Base-by-base conservation (phyloP, 2,113 vertebrate genomes). In the Uria lomvia region DNA sequence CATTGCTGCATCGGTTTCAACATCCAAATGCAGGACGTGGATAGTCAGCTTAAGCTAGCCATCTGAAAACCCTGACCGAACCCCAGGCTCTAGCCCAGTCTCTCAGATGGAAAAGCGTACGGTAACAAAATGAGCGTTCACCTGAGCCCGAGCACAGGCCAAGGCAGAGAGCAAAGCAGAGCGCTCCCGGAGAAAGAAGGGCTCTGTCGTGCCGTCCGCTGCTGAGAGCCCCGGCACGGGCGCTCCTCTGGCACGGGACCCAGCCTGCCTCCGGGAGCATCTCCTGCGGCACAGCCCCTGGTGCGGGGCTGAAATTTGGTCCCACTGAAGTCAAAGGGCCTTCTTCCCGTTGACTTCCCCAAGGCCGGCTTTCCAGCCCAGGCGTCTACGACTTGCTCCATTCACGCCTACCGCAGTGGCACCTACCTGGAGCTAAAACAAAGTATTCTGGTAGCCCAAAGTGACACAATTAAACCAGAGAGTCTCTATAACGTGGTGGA, bases 351-450 rank as follows among this genome's bases (percentile, higher is more conserved):
- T 10, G 45, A 52, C 20, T 47, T 75, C 77, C 50, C n/a, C 5
- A 1, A 42, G 75, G 70, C 40, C 6, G 2, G 42, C 30, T 52
- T 67, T 58, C 60, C 80, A 86, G 65, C 65, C 88, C 68, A n/a
- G 0, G 3, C 8, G 5, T 70, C 94, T 65, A 89, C 73, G 78
- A 90, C 59, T 75, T 60, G 85, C 96, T 97, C 94, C 73, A 42
- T 79, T 53, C 59, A n/a, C 8, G 16, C 91, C 92, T 72, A 92
- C 90, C 95, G 93, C 97, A 86, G 97, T 59, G 98, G 97, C 95
- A 97, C 97, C 98, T 97, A 96, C 97, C 98, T 99, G 99, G 99
- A 99, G 99, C 99, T 98, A 97, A 99, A 99, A 99, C 99, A 99
- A 99, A 99, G 98, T 98, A 98, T 98, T 98, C 97, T 92, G 98